These are phyloP conservation scores for Acipenser ruthenus DNA, from an alignment of 2,797 vertebrate species.

Conservation along the genomic window DNA sequence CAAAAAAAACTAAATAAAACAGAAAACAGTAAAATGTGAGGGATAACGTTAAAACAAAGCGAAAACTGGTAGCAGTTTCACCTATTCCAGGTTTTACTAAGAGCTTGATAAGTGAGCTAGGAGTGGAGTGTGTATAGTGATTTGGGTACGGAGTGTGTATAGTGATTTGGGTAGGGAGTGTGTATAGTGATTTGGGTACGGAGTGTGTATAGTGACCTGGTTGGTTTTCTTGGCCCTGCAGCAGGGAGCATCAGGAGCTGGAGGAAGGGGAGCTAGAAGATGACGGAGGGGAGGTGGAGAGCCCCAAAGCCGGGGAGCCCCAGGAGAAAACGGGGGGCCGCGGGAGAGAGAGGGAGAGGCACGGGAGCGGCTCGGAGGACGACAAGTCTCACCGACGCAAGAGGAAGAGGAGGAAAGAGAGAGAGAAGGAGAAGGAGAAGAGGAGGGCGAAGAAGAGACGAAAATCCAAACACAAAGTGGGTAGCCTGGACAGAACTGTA, in stretches of 20 bases:
- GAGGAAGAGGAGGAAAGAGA: conserved; percentile 79
- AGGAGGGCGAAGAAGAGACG: conserved; percentile 85
- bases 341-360: conserved; percentile 60
- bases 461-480: conserved; percentile 91
- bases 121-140: no score
- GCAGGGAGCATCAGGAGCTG: conserved; percentile 82
- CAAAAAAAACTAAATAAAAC: no score
- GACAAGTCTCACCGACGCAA: conserved; percentile 80
- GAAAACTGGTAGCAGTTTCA: no score
- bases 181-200: no score
- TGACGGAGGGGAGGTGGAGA: conserved; percentile 69
- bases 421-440: conserved; percentile 81
- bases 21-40: no score
- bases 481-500: conserved; percentile 8
- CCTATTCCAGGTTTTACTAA: no score
- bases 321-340: conserved; percentile 54
- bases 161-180: no score
- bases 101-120: no score
- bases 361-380: conserved; percentile 72
- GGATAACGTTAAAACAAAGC: no score
- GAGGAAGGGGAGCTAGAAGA: conserved; percentile 91
- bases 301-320: conserved; percentile 27
- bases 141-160: no score
- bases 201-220: no score
- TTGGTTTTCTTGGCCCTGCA: conserved; percentile 25